Conservation (phyloP, 2,797 vertebrate genomes). For the Falco peregrinus region DNA sequence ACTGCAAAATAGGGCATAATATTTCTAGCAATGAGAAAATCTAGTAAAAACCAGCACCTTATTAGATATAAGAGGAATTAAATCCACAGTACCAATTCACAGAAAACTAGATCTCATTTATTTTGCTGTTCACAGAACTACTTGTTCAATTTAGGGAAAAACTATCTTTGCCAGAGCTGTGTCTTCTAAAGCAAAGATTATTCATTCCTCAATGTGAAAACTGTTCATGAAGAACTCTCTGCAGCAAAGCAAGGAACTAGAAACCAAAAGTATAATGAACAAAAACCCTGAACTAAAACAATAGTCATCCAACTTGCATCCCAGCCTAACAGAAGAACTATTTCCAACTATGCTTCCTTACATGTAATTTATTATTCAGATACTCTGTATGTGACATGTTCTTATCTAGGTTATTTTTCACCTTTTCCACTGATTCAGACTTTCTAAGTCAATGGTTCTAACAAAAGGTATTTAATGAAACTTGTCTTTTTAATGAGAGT, state of each 20-base stretch:
- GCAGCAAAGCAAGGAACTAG: neutral
- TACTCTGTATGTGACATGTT: neutral
- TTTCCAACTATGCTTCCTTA: neutral
- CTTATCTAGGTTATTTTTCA: neutral
- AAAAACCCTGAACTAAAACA: neutral
- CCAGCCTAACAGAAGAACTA: neutral
- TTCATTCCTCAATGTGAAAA: neutral
- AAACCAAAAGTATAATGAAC: neutral
- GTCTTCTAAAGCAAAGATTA: neutral
- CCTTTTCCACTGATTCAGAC: neutral
- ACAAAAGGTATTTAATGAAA: neutral
- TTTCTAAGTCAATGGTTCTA: conserved; percentile 12
- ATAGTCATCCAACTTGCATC: neutral
- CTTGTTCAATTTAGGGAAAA: neutral
- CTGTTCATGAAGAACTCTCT: neutral
- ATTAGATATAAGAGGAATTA: neutral
- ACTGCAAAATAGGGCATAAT: neutral
- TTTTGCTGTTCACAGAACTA: neutral
- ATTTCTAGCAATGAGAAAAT: neutral
- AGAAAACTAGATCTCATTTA: neutral
- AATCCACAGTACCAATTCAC: neutral
- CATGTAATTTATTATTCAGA: neutral
- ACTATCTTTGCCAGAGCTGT: neutral
- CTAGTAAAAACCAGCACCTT: neutral
- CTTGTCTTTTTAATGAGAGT: neutral